phyloP scores from a whole-genome alignment of 2,113 vertebrate species.

The Coryphaenoides rupestris region DNA sequence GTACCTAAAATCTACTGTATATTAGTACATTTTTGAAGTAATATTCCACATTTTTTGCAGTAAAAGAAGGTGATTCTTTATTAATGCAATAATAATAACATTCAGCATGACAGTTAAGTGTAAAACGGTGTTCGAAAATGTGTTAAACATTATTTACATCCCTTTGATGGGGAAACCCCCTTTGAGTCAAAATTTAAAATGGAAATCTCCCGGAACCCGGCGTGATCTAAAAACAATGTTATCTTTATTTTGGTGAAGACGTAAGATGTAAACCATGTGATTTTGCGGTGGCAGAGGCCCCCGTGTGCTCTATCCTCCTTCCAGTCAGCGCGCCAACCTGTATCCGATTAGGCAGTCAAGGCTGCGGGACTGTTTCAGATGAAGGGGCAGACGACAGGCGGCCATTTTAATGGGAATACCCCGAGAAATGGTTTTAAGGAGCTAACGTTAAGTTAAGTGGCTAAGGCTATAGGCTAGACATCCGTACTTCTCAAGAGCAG shows the following conservation, averaged over 20 bases:
- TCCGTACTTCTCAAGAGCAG: too few species aligned
- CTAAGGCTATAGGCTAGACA: too few species aligned
- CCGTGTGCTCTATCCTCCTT: neutral
- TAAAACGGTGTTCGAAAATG: neutral
- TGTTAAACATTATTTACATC: neutral
- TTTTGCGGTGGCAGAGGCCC: neutral
- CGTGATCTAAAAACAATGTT: neutral
- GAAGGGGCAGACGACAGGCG: too few species aligned
- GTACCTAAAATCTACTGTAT: too few species aligned
- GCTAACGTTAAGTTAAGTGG: too few species aligned
- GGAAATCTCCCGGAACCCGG: neutral
- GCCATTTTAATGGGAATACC: too few species aligned
- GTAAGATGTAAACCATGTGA: neutral
- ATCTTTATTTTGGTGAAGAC: neutral
- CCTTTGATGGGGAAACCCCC: neutral
- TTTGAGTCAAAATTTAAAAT: neutral
- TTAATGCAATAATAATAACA: neutral
- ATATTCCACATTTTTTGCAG: too few species aligned
- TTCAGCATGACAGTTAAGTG: neutral
- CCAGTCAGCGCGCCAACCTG: neutral
- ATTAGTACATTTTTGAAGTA: too few species aligned
- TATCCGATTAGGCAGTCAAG: neutral
- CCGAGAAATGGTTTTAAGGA: too few species aligned
- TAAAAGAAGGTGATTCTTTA: too few species aligned
- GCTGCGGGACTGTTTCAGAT: too few species aligned